phyloP scores from a whole-genome alignment of 2,113 vertebrate species.

The Leucopternis melanops region DNA sequence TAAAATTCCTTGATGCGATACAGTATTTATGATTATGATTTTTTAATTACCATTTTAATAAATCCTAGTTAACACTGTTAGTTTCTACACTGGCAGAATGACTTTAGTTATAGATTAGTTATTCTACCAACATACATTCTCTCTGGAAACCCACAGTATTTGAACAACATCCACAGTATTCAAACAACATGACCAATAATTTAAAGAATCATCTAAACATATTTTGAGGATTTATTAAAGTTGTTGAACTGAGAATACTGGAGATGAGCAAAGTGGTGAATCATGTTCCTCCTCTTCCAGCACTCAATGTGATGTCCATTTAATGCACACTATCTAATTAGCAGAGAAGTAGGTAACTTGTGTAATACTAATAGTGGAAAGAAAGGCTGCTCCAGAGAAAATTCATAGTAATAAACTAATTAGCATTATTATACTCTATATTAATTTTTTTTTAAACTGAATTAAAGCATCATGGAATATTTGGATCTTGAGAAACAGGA shows the following conservation, averaged over 20 bases:
- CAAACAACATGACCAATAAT: background rate
- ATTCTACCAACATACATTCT: background rate
- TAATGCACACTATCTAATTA: rapidly evolving
- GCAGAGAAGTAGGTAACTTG: background rate
- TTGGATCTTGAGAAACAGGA: background rate
- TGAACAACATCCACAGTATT: background rate
- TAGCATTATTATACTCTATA: background rate
- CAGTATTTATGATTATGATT: background rate
- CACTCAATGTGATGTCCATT: background rate
- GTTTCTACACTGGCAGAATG: background rate
- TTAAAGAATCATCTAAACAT: background rate
- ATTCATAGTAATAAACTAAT: background rate
- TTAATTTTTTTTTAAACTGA: background rate
- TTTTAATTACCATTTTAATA: background rate
- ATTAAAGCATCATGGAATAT: background rate
- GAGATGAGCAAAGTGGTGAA: background rate
- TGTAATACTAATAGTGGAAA: background rate
- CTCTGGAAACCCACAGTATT: background rate
- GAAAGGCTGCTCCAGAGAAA: background rate
- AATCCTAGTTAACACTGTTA: background rate
- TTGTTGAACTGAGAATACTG: background rate
- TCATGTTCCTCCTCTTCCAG: background rate
- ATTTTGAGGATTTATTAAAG: background rate
- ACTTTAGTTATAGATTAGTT: background rate
- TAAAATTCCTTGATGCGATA: background rate